Evolutionary conservation across 2,888 invertebrate genomes (phyloP).

Genomic region (Prosapia bicincta): DNA sequence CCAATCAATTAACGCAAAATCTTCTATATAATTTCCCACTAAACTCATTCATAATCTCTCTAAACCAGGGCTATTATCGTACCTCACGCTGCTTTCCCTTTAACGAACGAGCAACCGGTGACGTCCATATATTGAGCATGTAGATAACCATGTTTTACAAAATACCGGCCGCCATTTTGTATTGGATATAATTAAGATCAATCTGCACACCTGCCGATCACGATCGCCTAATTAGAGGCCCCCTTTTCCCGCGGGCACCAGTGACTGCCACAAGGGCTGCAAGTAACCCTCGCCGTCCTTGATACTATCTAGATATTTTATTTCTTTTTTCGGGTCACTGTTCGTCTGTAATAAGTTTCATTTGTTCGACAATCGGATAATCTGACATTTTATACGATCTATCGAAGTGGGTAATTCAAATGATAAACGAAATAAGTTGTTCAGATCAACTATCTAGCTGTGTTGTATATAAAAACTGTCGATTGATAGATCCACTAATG

Average conservation of each 20-base stretch:
- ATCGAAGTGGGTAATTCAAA: too few species aligned
- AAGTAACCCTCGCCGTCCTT: background rate
- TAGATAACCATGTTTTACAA: background rate
- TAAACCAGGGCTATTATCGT: too few species aligned
- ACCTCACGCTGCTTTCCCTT: too few species aligned
- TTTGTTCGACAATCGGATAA: background rate
- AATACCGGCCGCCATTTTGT: background rate
- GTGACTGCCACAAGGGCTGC: background rate
- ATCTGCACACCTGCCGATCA: background rate
- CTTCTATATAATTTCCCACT: too few species aligned
- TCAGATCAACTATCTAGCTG: too few species aligned
- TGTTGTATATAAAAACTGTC: too few species aligned
- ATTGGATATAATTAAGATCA: background rate
- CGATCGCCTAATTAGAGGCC: background rate
- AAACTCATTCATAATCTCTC: too few species aligned
- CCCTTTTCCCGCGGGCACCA: background rate
- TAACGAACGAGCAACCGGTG: too few species aligned
- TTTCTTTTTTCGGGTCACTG: background rate
- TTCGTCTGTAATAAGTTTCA: background rate
- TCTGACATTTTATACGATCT: background rate
- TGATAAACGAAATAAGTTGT: too few species aligned
- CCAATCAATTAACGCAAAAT: too few species aligned
- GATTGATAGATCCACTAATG: too few species aligned
- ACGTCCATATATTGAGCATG: background rate
- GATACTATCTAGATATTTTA: background rate